Conservation (phyloP, 2,797 vertebrate genomes). For the Mallotus villosus region DNA sequence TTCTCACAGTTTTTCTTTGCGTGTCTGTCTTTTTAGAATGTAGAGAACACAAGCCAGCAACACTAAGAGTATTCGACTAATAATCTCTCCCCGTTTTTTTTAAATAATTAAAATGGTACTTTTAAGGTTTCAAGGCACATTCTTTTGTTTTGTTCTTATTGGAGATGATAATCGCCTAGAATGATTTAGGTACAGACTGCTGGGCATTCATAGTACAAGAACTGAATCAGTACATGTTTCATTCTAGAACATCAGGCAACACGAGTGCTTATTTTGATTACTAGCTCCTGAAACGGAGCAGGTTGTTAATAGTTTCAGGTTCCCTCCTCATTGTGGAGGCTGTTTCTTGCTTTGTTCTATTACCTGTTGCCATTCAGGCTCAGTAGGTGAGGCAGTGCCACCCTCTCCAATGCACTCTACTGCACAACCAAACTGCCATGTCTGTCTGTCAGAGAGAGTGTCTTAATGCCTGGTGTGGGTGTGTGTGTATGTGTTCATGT, state of each 20-base stretch:
- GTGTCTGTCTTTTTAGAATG: constrained; percentile 29
- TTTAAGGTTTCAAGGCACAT: constrained; percentile 31
- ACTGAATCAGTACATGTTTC: constrained; percentile 3
- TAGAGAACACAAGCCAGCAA: constrained; percentile 40
- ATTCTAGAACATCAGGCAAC: constrained; percentile 44
- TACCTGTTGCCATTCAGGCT: constrained; percentile 3
- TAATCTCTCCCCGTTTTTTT: neutral
- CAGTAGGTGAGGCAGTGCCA: constrained; percentile 16
- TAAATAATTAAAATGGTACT: constrained; percentile 35
- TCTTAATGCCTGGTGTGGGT: constrained; percentile 2
- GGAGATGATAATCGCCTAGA: constrained; percentile 21
- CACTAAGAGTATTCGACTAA: constrained; percentile 28
- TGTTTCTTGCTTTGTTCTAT: constrained; percentile 39
- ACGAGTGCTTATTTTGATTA: constrained; percentile 6
- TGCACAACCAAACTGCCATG: constrained; percentile 46
- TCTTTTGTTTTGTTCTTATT: constrained; percentile 30
- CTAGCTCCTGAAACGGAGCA: constrained; percentile 24
- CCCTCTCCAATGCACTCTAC: constrained; percentile 54
- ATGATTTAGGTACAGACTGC: constrained; percentile 22
- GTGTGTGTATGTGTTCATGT: neutral
- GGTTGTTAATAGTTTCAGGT: constrained; percentile 35
- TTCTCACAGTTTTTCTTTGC: neutral
- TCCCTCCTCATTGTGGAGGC: constrained; percentile 27
- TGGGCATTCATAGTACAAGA: constrained; percentile 15
- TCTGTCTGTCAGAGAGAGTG: neutral